Percentiles rank a stretch among this genome's conserved stretches.
Evolutionary conservation across 2,888 invertebrate genomes (phyloP).

Genomic region (Myopa tessellatipennis): DNA sequence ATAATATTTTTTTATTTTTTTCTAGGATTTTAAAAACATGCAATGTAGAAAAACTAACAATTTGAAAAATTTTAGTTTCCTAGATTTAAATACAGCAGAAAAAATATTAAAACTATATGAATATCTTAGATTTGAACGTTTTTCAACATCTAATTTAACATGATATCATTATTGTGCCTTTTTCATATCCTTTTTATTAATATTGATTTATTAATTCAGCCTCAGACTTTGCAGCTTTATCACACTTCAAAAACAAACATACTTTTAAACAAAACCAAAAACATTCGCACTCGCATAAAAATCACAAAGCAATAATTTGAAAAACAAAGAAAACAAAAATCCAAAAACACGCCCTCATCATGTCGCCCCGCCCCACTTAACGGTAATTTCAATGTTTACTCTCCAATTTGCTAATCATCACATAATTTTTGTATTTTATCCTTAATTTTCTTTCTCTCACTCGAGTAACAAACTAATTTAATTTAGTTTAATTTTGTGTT

Average conservation of each 20-base stretch:
- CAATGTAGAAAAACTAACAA: too few relatives aligned
- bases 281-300: constrained; percentile 40
- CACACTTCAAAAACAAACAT: constrained; percentile 24
- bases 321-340: constrained; percentile 6
- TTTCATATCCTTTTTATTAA: constrained; percentile 24
- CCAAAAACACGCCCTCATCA: constrained; percentile 32
- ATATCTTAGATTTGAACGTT: too few relatives aligned
- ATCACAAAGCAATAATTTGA: constrained; percentile 28
- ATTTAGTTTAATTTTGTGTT: constrained; percentile 36
- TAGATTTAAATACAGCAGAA: too few relatives aligned
- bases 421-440: constrained; percentile 40
- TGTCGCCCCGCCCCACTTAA: constrained; percentile 30
- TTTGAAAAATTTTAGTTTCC: too few relatives aligned
- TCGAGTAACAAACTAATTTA: constrained; percentile 38
- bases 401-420: constrained; percentile 39
- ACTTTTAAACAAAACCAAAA: background rate
- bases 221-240: constrained; percentile 48
- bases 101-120: too few relatives aligned
- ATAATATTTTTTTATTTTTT: too few relatives aligned
- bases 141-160: background rate
- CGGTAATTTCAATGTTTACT: constrained; percentile 29
- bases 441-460: constrained; percentile 35
- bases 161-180: background rate
- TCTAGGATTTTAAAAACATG: too few relatives aligned
- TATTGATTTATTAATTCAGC: constrained; percentile 37